Conservation (phyloP, 2,888 invertebrate species). For the Caradrina clavipalpis region DNA sequence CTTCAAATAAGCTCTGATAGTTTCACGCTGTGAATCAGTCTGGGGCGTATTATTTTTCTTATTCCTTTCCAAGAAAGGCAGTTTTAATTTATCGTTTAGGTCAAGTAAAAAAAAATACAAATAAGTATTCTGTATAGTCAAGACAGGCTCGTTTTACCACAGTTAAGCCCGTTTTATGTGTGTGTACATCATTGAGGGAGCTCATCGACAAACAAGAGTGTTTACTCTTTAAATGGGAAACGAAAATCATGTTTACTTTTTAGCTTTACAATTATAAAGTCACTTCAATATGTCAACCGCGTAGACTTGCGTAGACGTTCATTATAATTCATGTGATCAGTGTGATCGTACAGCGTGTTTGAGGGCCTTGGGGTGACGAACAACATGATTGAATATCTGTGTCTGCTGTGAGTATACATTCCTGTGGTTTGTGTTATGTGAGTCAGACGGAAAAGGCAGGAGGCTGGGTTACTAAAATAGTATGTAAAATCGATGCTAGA, state of each 20-base stretch:
- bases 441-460: constrained; percentile 28
- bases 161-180: constrained; percentile 67
- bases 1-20: constrained; percentile 49
- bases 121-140: constrained; percentile 43
- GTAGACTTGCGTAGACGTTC: constrained; percentile 54
- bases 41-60: constrained; percentile 45
- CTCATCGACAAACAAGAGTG: constrained; percentile 74
- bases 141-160: constrained; percentile 64
- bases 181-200: constrained; percentile 70
- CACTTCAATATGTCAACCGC: constrained; percentile 62
- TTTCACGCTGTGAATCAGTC: constrained; percentile 47
- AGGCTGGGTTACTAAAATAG: constrained; percentile 41
- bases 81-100: constrained; percentile 53
- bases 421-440: constrained; percentile 4
- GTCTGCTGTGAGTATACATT: constrained; percentile 6
- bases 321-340: constrained; percentile 58
- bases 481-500: constrained; percentile 51
- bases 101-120: constrained; percentile 40
- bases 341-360: constrained; percentile 25
- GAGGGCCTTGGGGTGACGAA: constrained; percentile 13
- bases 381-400: constrained; percentile 18
- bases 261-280: constrained; percentile 78
- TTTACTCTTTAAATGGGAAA: constrained; percentile 78
- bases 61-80: constrained; percentile 39
- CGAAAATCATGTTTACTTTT: constrained; percentile 80